Percentiles rank a stretch among this genome's conserved stretches.
Conservation (phyloP, 1,140 invertebrate genomes). For the Brachionus plicatilis region DNA sequence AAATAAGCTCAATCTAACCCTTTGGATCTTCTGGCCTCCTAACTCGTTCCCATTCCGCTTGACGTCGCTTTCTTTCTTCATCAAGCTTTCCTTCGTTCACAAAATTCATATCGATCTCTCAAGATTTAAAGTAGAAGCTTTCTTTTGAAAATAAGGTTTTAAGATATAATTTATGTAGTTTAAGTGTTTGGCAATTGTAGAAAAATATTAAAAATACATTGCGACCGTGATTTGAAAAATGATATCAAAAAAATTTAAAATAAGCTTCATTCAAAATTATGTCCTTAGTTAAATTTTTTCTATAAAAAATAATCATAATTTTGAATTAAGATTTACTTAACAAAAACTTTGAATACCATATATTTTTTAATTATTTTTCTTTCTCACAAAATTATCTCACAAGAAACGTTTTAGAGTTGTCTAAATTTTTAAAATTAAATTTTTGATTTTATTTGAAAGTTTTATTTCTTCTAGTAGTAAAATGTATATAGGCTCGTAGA, state of each 20-base stretch:
- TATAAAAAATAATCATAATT: not conserved
- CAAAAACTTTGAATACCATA: not conserved
- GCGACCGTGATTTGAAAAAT: not conserved
- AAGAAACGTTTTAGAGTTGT: too few species aligned
- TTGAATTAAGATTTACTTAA: not conserved
- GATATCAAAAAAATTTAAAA: not conserved
- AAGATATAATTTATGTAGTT: not conserved
- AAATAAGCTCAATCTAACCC: not conserved
- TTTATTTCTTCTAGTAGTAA: too few species aligned
- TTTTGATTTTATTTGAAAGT: too few species aligned
- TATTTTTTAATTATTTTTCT: too few species aligned
- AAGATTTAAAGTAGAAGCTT: not conserved
- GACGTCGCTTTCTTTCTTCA: constrained; percentile 14
- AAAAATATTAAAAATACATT: not conserved
- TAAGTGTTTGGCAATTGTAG: not conserved
- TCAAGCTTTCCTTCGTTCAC: constrained; percentile 30
- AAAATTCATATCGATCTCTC: not conserved
- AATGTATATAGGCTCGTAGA: too few species aligned
- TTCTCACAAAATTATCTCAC: too few species aligned
- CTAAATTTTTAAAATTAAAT: too few species aligned
- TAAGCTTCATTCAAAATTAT: not conserved
- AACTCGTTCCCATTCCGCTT: constrained; percentile 40
- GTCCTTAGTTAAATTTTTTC: not conserved
- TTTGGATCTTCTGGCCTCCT: constrained; percentile 16
- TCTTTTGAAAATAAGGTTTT: not conserved